Conservation (phyloP, 1,140 invertebrate species). For the Trichonephila clavipes region DNA sequence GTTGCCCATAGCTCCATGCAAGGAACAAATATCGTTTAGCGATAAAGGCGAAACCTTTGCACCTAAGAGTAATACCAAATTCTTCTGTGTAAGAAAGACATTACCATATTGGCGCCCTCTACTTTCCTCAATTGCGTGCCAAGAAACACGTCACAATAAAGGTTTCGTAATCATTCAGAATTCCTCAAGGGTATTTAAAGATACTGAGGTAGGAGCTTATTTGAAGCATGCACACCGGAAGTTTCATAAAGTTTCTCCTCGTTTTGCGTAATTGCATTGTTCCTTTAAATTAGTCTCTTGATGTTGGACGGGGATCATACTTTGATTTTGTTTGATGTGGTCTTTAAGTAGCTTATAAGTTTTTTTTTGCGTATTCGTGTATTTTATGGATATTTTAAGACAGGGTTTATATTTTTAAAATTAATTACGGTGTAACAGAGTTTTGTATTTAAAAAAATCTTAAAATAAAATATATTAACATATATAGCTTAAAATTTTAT, state of each 20-base stretch:
- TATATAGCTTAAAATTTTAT: too few species aligned
- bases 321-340: neutral
- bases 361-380: too few species aligned
- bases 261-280: neutral
- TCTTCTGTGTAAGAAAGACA: neutral
- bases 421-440: neutral
- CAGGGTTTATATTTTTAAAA: too few species aligned
- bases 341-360: too few species aligned
- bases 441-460: neutral
- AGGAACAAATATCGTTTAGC: neutral
- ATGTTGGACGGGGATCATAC: neutral
- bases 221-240: neutral
- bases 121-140: neutral
- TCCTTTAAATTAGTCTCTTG: neutral
- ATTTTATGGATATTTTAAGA: too few species aligned
- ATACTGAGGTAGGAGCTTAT: neutral
- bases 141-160: neutral
- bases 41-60: neutral
- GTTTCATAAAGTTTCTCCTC: conserved; percentile 3
- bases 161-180: conserved; percentile 6
- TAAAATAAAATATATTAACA: too few species aligned
- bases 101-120: neutral
- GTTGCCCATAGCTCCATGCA: neutral
- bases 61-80: neutral
- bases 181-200: neutral